Percentiles rank a stretch among this genome's conserved stretches.
Conservation (phyloP, 2,797 vertebrate genomes). For the Malacoraja senta region DNA sequence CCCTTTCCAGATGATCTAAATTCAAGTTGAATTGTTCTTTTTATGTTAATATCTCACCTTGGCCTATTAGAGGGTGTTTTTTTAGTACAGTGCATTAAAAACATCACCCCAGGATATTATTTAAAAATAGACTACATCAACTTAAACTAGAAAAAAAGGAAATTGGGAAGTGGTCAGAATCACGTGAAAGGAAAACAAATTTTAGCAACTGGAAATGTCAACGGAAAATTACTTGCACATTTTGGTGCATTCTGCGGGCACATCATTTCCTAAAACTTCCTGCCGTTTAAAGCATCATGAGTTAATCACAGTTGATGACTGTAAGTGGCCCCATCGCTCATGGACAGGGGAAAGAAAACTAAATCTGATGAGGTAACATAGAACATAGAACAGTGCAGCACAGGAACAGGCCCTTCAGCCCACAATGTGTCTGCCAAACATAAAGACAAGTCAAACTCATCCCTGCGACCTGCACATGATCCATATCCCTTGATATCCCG, state of each 20-base stretch:
- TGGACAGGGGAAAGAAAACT: background rate
- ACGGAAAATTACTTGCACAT: background rate
- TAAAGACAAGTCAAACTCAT: too few relatives aligned
- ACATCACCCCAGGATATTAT: background rate
- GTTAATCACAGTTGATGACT: background rate
- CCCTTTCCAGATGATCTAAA: too few relatives aligned
- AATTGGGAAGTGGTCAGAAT: background rate
- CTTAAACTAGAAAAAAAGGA: background rate
- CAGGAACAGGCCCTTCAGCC: too few relatives aligned
- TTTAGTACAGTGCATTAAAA: background rate
- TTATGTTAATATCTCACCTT: background rate
- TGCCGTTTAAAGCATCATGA: background rate
- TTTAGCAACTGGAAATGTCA: background rate
- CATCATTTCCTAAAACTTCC: background rate
- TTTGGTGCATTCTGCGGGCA: background rate
- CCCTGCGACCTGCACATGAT: too few relatives aligned
- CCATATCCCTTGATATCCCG: too few relatives aligned
- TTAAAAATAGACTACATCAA: background rate
- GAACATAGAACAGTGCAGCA: too few relatives aligned
- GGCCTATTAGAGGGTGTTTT: background rate
- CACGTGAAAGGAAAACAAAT: background rate
- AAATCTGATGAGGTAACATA: too few relatives aligned
- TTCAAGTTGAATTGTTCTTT: too few relatives aligned
- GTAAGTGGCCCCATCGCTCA: background rate
- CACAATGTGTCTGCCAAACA: too few relatives aligned